phyloP scores from a whole-genome alignment of 2,888 invertebrate genomes.

The Girardia tigrina region DNA sequence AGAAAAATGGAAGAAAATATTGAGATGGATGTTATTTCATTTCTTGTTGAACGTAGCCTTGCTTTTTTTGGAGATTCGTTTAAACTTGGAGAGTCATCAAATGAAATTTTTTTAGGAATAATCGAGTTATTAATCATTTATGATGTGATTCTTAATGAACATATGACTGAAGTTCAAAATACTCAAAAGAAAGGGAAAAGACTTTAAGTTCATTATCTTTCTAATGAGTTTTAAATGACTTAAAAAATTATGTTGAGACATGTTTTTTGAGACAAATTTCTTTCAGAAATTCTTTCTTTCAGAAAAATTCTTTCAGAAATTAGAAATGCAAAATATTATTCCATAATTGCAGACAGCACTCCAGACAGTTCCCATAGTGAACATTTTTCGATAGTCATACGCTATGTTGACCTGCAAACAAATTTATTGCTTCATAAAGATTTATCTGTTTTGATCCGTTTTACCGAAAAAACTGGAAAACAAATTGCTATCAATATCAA shows the following conservation, averaged over 20 bases:
- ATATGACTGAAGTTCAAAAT: not conserved
- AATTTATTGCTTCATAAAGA: not conserved
- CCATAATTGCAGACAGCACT: not conserved
- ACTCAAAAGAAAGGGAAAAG: conserved; percentile 8
- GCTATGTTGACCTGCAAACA: not conserved
- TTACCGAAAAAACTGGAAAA: too few species aligned
- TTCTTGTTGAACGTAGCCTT: not conserved
- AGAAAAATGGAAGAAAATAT: conserved; percentile 10
- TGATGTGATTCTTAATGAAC: not conserved
- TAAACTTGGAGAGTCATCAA: conserved; percentile 7
- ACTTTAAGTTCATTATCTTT: not conserved
- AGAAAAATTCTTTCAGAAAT: too few species aligned
- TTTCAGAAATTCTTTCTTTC: not conserved
- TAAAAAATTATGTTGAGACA: not conserved
- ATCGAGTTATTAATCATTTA: not conserved
- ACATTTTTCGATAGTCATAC: too few species aligned
- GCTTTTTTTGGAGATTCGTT: not conserved
- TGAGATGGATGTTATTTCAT: conserved; percentile 6
- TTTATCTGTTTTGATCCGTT: too few species aligned
- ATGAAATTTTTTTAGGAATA: not conserved
- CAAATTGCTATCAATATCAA: too few species aligned
- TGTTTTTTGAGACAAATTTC: too few species aligned
- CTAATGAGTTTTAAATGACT: not conserved
- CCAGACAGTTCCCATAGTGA: not conserved
- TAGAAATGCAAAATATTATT: too few species aligned